A percentile compares a stretch with the other conserved stretches of the same genome.
These are phyloP conservation scores for Caenorhabditis uteleia DNA, from an alignment of 2,888 invertebrate species.

Conservation along the genomic window DNA sequence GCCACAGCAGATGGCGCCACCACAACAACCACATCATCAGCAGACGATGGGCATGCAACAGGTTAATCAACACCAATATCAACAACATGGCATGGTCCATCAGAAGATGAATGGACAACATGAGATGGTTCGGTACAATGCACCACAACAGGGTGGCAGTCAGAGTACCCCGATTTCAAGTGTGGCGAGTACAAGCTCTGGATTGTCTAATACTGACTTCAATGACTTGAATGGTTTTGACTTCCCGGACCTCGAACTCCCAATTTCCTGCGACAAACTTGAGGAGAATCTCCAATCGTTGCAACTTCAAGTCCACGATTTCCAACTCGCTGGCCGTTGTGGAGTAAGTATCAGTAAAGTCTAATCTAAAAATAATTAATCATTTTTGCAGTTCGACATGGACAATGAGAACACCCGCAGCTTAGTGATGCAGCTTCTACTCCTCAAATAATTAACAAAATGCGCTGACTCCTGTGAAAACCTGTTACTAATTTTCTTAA, in stretches of 20 bases:
- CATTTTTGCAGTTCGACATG: conserved; percentile 7
- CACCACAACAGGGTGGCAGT: conserved; percentile 15
- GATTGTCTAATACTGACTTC: conserved; percentile 20
- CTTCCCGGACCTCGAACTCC: conserved; percentile 30
- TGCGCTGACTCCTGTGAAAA: too few relatives aligned
- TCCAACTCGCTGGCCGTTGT: conserved; percentile 27
- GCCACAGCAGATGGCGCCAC: not conserved
- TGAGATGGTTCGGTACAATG: too few relatives aligned
- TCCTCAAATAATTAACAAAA: not conserved
- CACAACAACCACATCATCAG: conserved; percentile 12
- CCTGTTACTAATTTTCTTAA: too few relatives aligned
- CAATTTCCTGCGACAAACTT: conserved; percentile 23
- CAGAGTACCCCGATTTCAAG: conserved; percentile 34
- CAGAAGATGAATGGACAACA: conserved; percentile 8
- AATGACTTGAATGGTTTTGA: conserved; percentile 24
- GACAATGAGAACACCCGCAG: conserved; percentile 7
- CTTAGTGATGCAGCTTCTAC: conserved; percentile 6
- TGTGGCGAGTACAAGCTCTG: conserved; percentile 33
- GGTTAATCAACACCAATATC: too few relatives aligned
- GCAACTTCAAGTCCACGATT: conserved; percentile 27
- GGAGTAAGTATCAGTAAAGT: not conserved
- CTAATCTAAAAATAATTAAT: not conserved
- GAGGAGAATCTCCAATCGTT: conserved; percentile 27
- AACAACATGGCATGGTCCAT: not conserved
- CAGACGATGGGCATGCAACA: conserved; percentile 3